Percentiles rank a stretch among this genome's conserved stretches.
Conservation (phyloP, 2,113 vertebrate genomes). For the Cyprinodon tularosa region DNA sequence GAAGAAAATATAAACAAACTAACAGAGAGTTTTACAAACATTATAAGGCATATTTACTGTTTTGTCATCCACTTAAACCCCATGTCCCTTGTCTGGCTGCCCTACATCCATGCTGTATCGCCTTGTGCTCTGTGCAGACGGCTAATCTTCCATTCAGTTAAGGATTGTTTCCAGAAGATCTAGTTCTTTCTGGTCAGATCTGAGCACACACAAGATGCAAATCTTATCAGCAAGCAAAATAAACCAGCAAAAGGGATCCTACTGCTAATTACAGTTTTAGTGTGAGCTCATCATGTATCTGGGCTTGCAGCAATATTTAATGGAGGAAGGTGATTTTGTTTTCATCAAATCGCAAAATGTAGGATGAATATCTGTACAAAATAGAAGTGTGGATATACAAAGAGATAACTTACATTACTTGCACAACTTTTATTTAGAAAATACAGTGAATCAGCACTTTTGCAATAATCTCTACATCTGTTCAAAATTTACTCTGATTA, state of each 20-base stretch:
- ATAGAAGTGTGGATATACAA: too few species aligned
- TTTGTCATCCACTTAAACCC: constrained; percentile 58
- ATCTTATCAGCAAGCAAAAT: constrained; percentile 23
- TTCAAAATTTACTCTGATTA: background rate
- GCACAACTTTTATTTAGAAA: background rate
- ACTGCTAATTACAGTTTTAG: constrained; percentile 7
- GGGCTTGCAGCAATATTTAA: background rate
- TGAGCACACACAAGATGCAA: constrained; percentile 25
- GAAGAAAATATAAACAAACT: constrained; percentile 32
- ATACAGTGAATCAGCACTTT: background rate
- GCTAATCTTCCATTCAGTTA: constrained; percentile 58
- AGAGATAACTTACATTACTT: background rate
- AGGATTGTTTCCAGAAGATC: constrained; percentile 35
- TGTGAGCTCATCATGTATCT: background rate
- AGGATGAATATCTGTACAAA: too few species aligned
- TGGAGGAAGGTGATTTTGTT: background rate
- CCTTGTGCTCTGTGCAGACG: constrained; percentile 31
- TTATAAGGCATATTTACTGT: constrained; percentile 63
- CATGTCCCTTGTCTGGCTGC: constrained; percentile 44
- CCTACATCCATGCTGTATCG: constrained; percentile 46
- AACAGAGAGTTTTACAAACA: constrained; percentile 8
- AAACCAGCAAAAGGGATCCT: background rate
- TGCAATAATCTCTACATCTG: background rate
- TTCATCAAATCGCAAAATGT: background rate
- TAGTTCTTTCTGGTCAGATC: constrained; percentile 41